Conservation (phyloP, 2,888 invertebrate species). For the Eristalinus sepulchralis region DNA sequence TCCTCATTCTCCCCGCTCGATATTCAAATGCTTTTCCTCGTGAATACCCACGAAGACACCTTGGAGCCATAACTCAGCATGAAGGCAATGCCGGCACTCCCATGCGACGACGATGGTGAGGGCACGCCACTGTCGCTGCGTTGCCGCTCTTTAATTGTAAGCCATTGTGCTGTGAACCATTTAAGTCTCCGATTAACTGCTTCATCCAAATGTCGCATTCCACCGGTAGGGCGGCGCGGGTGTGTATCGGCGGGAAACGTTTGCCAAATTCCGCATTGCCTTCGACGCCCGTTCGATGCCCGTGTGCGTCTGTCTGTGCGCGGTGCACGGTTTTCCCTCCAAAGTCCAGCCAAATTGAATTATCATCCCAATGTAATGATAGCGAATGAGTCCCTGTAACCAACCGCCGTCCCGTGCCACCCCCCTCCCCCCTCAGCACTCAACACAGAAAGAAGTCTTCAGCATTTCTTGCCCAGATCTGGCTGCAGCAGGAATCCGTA, state of each 20-base stretch:
- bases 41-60: not conserved
- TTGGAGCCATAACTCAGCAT: not conserved
- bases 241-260: not conserved
- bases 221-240: not conserved
- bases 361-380: slow-evolving; percentile 72
- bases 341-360: slow-evolving; percentile 73
- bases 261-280: slow-evolving; percentile 29
- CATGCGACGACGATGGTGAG: not conserved
- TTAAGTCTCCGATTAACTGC: slow-evolving; percentile 55
- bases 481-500: slow-evolving; percentile 22
- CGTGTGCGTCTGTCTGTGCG: slow-evolving; percentile 12
- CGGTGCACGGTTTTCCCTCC: slow-evolving; percentile 19
- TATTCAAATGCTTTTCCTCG: not conserved
- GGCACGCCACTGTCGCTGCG: not conserved
- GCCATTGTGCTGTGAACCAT: slow-evolving; percentile 56
- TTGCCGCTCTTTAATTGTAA: slow-evolving; percentile 24
- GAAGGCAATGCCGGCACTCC: not conserved
- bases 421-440: slow-evolving; percentile 14
- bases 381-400: slow-evolving; percentile 32
- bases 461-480: slow-evolving; percentile 27
- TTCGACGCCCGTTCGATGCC: slow-evolving; percentile 2
- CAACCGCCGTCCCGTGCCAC: not conserved
- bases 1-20: not conserved
- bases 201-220: slow-evolving; percentile 53
- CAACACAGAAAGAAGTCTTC: slow-evolving; percentile 33